Conservation (phyloP, 2,113 vertebrate species). For the Cygnus atratus region DNA sequence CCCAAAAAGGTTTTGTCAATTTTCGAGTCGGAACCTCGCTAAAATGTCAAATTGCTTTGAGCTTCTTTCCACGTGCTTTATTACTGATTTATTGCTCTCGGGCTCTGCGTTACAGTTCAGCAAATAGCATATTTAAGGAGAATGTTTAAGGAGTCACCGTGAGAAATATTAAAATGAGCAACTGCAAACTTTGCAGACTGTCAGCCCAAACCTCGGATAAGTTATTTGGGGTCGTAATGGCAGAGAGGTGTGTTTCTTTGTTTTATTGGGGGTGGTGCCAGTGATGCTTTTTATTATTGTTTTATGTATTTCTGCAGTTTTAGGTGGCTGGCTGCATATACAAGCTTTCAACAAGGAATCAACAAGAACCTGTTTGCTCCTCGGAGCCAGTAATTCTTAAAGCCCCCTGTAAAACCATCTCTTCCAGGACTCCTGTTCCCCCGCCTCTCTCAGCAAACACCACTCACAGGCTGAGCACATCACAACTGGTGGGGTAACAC, state of each 20-base stretch:
- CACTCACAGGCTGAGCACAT: not conserved
- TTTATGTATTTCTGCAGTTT: not conserved
- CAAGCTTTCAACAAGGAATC: not conserved
- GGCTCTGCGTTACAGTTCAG: not conserved
- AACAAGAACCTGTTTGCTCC: not conserved
- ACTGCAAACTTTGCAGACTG: not conserved
- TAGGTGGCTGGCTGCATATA: no score
- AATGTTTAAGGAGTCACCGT: not conserved
- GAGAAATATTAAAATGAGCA: not conserved
- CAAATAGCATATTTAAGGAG: not conserved
- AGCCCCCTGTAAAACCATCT: not conserved
- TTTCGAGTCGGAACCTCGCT: not conserved
- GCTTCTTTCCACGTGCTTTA: not conserved
- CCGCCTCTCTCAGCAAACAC: not conserved
- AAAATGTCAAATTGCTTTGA: not conserved
- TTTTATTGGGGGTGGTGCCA: not conserved
- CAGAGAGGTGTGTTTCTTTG: not conserved
- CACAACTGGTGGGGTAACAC: not conserved
- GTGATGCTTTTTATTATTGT: no score
- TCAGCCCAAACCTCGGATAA: not conserved
- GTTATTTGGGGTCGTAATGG: not conserved
- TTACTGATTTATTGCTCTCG: not conserved
- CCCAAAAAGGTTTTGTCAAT: not conserved
- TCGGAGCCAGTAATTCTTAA: not conserved
- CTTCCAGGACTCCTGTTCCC: not conserved